Evolutionary conservation across 2,113 vertebrate genomes (phyloP), one percentile per base, ranked within the genome.

Genomic region (Bufo gargarizans): DNA sequence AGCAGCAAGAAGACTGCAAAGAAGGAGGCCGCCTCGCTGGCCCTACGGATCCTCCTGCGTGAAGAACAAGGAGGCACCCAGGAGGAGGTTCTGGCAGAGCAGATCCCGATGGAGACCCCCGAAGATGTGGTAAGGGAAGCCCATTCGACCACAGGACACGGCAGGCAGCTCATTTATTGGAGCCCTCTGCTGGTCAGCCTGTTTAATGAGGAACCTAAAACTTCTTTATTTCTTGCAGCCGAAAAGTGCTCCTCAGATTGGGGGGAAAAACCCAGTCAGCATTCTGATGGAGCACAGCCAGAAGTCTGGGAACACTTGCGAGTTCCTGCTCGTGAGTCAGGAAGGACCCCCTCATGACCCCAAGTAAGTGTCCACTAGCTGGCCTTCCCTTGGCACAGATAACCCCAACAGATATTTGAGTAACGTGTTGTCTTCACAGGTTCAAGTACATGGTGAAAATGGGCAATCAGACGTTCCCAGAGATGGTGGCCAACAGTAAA

Each of bases 1-100:
- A 96, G 96, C 55, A 99, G 96, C 92, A 99, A 99, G 91, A 99
- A 99, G 74, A 94, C 97, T 0, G 98, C 98, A 0, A 99, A 98
- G 85, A 98, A 99, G 89, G 97, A 98, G 0, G 97, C 98, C 0
- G 98, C 98, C 0, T 94, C 96, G 0, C 95, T 95, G 0, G 97
- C 98, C 0, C 94, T 99, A 91, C 95, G 79, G 6, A 90, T 97
- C 7, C 95, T 99, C 55, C 91, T 96, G 1, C 92, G 90, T 0
- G 97, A 99, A 85, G 94, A 92, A 0, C 92, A 94, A 0, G 49
- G 94, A 4, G 63, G 91, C 80, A 2, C 71, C 63, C 47, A 90
- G 33, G 93, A 93, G 0, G 2, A 19, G 0, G 5, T 82, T 33
- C n/a, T 59, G 10, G 77, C 90, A 0, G 0, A 90, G 14, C n/a